Percentiles rank a stretch among this genome's conserved stretches.
These are phyloP conservation scores for Cryptoprocta ferox DNA, from an alignment of 2,797 vertebrate genomes.

Conservation along the genomic window DNA sequence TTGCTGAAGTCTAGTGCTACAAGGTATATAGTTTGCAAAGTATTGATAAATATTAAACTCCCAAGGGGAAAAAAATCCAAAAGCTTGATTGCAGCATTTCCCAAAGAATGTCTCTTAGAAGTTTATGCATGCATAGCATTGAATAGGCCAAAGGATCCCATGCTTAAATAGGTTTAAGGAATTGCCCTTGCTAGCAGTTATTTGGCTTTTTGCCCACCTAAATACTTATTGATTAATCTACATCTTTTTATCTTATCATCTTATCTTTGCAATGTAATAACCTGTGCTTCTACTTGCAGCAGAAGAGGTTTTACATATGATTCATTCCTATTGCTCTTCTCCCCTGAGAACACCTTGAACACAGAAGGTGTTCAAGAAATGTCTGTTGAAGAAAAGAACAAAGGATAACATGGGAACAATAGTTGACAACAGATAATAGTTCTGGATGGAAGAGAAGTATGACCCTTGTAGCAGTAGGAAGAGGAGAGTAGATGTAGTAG, in stretches of 20 bases:
- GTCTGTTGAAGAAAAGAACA: neutral
- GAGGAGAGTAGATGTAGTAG: no score
- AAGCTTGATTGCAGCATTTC: neutral
- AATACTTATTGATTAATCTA: neutral
- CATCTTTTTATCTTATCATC: neutral
- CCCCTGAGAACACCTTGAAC: neutral
- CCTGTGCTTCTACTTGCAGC: neutral
- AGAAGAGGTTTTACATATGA: neutral
- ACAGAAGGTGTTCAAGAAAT: neutral
- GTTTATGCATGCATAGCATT: neutral
- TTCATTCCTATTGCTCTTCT: neutral
- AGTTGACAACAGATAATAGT: neutral
- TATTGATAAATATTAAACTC: conserved; percentile 14
- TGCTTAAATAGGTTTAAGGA: neutral
- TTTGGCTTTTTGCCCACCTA: neutral
- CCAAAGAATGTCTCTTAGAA: neutral
- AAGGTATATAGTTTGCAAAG: neutral
- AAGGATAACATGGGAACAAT: neutral
- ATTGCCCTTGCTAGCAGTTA: neutral
- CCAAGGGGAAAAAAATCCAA: neutral
- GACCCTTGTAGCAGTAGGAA: no score
- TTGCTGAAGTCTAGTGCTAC: neutral
- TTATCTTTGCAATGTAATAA: neutral
- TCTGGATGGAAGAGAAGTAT: neutral
- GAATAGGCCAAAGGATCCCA: neutral